A percentile compares a stretch with the other conserved stretches of the same genome.
These are phyloP conservation scores for Frieseomelitta varia DNA, from an alignment of 1,140 invertebrate species.

Conservation along the genomic window DNA sequence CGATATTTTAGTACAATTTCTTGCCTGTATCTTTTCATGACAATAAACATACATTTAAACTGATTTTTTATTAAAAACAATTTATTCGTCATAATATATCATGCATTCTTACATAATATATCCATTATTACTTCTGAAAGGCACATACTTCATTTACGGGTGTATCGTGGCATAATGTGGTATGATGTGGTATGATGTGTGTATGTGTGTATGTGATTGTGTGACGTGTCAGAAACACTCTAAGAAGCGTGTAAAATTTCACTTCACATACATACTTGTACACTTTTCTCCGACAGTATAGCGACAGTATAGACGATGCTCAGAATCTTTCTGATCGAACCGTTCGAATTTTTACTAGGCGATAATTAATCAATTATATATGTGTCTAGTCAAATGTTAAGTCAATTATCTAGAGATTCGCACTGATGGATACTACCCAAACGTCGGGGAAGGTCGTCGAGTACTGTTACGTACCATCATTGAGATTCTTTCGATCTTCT, in stretches of 20 bases:
- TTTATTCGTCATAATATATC: slow-evolving; percentile 80
- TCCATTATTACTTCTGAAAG: slow-evolving; percentile 81
- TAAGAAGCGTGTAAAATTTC: slow-evolving; percentile 16
- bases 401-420: slow-evolving; percentile 31
- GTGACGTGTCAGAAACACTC: slow-evolving; percentile 47
- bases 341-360: slow-evolving; percentile 30
- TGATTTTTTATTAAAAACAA: slow-evolving; percentile 78
- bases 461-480: background rate
- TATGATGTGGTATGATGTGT: background rate
- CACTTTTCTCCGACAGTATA: slow-evolving; percentile 28
- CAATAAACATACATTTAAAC: slow-evolving; percentile 40
- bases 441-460: background rate
- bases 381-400: slow-evolving; percentile 45
- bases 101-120: slow-evolving; percentile 79
- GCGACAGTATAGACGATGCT: slow-evolving; percentile 38
- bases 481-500: background rate
- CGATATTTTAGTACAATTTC: slow-evolving; percentile 12
- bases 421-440: background rate
- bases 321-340: slow-evolving; percentile 45
- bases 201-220: no score
- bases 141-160: slow-evolving; percentile 79
- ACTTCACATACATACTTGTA: slow-evolving; percentile 42
- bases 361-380: slow-evolving; percentile 55
- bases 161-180: background rate
- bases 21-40: slow-evolving; percentile 42